Evolutionary conservation across 2,888 invertebrate species (phyloP), one percentile per base, ranked within the genome.

Genomic region (Antheraea yamamai): DNA sequence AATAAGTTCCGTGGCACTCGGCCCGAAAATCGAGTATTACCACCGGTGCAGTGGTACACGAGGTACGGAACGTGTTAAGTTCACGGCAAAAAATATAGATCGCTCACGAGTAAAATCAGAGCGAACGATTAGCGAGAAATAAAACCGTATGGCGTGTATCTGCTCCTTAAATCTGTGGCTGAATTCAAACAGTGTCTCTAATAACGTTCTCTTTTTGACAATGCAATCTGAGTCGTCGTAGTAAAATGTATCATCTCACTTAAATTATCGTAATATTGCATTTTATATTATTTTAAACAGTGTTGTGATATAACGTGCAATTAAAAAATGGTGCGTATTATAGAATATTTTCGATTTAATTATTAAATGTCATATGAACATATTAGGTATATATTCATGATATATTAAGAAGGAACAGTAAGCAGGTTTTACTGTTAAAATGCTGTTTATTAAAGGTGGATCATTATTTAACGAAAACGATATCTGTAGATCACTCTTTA

Each of bases 271-370:
- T 64, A 10, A 68, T 30, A 30, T 35, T 23, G 16, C 18, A 30
- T 23, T 64, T 35, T 68, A 18, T 7, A 61, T 66, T 30, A 30
- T 66, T 66, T 66, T 66, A 66, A 68, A 70, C 35, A 70, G 70
- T 70, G 70, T 70, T 70, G 70, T 70, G 39, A 35, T 70, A 39
- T 39, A 39, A 20, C 35, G 70, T 52, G 39, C 64, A 66, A 66
- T 66, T 66, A 66, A 47, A 51, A 30, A 52, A 55, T 61, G 8
- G 14, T 4, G 2, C 0, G 26, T 70, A 70, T 39, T 3, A 68
- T 18, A 4, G 12, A 68, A 1, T 83, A 80, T 80, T 10, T 35
- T 68, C 30, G 8, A 18, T 70, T 39, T 39, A n/a, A 55, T 55
- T 55, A 52, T 1, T 14, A 14, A 52, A 52, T 52, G 12, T 7